Conservation (phyloP, 2,113 vertebrate species). For the Ellobius talpinus region DNA sequence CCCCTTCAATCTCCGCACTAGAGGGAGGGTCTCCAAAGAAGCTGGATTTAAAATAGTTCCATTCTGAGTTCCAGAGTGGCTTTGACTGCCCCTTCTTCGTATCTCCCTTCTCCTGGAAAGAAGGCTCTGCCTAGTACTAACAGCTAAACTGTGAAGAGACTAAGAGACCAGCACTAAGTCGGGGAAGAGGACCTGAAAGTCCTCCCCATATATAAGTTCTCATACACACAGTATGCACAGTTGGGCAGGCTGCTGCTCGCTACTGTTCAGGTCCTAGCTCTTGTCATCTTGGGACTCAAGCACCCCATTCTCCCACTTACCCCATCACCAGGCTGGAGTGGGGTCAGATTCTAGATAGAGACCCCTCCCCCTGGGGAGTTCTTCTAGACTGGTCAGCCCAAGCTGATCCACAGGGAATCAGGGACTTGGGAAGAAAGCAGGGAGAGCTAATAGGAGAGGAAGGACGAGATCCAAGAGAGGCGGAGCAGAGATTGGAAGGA, state of each 20-base stretch:
- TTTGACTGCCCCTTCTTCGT: neutral
- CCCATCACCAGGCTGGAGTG: neutral
- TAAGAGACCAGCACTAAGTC: neutral
- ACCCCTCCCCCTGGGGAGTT: neutral
- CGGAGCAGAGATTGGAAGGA: neutral
- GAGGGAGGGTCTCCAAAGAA: slow-evolving; percentile 53
- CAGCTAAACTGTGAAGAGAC: neutral
- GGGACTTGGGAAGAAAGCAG: neutral
- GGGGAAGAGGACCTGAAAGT: neutral
- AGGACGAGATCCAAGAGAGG: neutral
- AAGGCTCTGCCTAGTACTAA: neutral
- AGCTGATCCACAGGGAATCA: neutral
- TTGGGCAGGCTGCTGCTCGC: neutral
- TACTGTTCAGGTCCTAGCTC: neutral
- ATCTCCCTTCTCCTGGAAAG: neutral
- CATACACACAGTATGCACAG: neutral
- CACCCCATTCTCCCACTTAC: neutral
- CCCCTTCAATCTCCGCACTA: slow-evolving; percentile 60
- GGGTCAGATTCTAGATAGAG: neutral
- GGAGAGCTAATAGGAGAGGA: neutral
- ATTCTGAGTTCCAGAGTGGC: slow-evolving; percentile 1
- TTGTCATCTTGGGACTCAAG: neutral
- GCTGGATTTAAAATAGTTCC: neutral
- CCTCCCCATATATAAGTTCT: neutral
- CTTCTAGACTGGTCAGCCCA: neutral